Evolutionary conservation across 2,797 vertebrate genomes (phyloP), one percentile per base, ranked within the genome.

Genomic region (Micromesistius poutassou): DNA sequence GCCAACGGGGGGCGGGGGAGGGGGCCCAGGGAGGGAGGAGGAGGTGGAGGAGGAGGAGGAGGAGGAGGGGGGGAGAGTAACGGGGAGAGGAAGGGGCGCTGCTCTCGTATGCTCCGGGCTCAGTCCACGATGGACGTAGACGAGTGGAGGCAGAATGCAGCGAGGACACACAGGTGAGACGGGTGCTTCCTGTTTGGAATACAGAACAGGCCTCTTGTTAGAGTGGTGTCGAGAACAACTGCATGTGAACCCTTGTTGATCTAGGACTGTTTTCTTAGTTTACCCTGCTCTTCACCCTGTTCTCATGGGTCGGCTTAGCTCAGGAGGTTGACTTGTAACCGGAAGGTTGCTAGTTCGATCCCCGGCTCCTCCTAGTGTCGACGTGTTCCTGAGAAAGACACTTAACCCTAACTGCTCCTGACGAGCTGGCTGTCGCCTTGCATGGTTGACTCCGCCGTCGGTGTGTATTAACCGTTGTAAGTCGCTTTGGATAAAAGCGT

Each of bases 41-140:
- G 79, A n/a, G n/a, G n/a, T n/a, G 5, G 66, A 28, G 3, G 90
- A 90, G 0, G n/a, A n/a, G n/a, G n/a, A n/a, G 91, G 81, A 36
- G 75, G 76, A 46, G 88, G 85, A 25, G 80, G 73, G 5, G 66
- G 33, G 3, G 90, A 90, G 0, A 83, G 82, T 9, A 94, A 88
- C 0, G 93, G 89, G 0, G 97, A 98, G 74, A 91, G 89, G 76
- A 94, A 93, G 74, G 87, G 94, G 8, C 96, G 96, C 78, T 89
- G 94, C 22, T 88, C 92, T 0, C 90, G 95, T 2, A 92, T 93
- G 87, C 66, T 89, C 78, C 94, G 93, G 89, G 95, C 93, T 0
- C 93, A 93, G 72, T 91, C 95, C 0, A 87, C 94, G 0, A 91
- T 95, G 0, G 95, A 96, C 7, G 87, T 88, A 0, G 92, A 94